A percentile compares a stretch with the other conserved stretches of the same genome.
These are phyloP conservation scores for Clarias fuscus DNA, from an alignment of 2,797 vertebrate species.

Conservation along the genomic window DNA sequence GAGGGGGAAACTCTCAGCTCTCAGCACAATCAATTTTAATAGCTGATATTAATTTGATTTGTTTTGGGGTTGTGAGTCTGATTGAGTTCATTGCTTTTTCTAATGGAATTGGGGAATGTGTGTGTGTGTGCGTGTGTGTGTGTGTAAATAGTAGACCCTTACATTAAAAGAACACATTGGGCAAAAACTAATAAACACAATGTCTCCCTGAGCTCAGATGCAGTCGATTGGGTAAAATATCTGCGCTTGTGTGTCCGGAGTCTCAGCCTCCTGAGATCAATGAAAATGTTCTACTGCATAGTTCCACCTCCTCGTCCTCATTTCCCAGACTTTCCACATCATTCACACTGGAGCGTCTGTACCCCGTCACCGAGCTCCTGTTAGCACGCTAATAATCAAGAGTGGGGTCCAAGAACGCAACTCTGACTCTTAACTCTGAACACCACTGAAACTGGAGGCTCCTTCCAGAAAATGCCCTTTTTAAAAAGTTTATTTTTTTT, in stretches of 20 bases:
- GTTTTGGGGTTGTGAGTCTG: neutral
- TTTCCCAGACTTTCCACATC: neutral
- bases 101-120: neutral
- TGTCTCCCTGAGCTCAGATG: neutral
- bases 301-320: neutral
- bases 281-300: neutral
- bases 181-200: neutral
- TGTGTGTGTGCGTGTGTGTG: neutral
- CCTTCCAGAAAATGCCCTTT: neutral
- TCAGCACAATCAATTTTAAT: neutral
- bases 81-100: constrained; percentile 6
- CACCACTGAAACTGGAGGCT: neutral
- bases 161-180: neutral
- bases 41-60: constrained; percentile 12
- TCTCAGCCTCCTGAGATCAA: neutral
- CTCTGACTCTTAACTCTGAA: neutral
- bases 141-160: neutral
- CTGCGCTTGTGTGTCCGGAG: neutral
- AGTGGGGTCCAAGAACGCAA: neutral
- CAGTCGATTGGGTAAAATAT: neutral
- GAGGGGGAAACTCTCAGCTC: neutral
- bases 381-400: neutral
- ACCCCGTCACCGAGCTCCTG: neutral
- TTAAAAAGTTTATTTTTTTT: neutral
- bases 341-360: neutral